Evolutionary conservation across 2,113 vertebrate genomes (phyloP), one percentile per base, ranked within the genome.

Genomic region (Rhea pennata): DNA sequence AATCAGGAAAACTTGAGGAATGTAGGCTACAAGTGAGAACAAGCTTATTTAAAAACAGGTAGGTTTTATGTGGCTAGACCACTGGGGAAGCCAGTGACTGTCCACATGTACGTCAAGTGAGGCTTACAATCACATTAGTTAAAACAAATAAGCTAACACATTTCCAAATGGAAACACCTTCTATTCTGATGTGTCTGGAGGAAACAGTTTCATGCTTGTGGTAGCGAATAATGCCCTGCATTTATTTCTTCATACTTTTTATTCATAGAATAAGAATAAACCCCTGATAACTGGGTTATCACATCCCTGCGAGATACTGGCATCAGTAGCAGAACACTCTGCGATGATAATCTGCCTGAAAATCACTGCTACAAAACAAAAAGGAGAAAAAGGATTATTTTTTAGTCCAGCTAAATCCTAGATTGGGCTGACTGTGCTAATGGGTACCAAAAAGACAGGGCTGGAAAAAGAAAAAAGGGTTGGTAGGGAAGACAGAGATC

Each of bases 121-220:
- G 40, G 33, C 84, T 95, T 91, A 84, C 94, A 92, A 87, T 92
- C 66, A 71, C 17, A 12, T 78, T 73, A 78, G n/a, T 89, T 95
- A 73, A 84, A 94, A 75, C 42, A 80, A 81, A 71, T 69, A 83
- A 76, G 13, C 78, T 87, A 91, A 54, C 66, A 61, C 50, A 39
- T 93, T 69, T 91, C 39, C 79, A 95, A 71, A 85, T 88, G 87
- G 58, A 91, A 94, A 36, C 53, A 31, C 40, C 95, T 72, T n/a
- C 20, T 87, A 2, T 73, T 75, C 48, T 65, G 17, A 39, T 85
- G 75, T 50, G 54, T 54, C 48, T 77, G 21, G 39, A 92, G 62
- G 51, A 91, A 92, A 44, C 6, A 50, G 29, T 90, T 72, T 87
- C 17, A 53, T 40, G n/a, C 42, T 85, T 86, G 36, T 15, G 50